Evolutionary conservation across 2,888 invertebrate species (phyloP).

Genomic region (Pyrrhosoma nymphula): DNA sequence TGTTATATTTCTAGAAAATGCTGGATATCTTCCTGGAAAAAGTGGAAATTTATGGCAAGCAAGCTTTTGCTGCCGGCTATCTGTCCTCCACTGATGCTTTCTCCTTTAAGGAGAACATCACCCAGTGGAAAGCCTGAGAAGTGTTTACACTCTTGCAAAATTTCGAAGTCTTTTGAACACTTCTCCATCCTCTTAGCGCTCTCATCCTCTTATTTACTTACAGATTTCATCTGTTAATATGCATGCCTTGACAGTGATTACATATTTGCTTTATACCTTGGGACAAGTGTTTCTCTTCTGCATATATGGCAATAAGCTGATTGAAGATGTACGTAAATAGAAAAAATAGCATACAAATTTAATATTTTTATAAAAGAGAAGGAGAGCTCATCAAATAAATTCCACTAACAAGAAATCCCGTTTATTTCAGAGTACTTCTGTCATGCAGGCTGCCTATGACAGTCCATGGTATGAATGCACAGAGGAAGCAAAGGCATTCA

Average conservation of each 20-base stretch:
- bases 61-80: too few relatives aligned
- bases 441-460: slow-evolving; percentile 94
- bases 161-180: slow-evolving; percentile 1
- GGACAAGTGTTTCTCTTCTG: slow-evolving; percentile 93
- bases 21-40: too few relatives aligned
- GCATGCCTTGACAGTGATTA: slow-evolving; percentile 88
- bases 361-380: background rate
- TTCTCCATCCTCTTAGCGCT: background rate
- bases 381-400: background rate
- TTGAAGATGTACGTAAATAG: slow-evolving; percentile 86
- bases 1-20: too few relatives aligned
- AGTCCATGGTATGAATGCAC: slow-evolving; percentile 95
- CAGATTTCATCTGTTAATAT: slow-evolving; percentile 88
- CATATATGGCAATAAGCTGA: slow-evolving; percentile 91
- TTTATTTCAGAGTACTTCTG: slow-evolving; percentile 87
- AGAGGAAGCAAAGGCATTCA: slow-evolving; percentile 93
- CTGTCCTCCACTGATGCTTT: too few relatives aligned
- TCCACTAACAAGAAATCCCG: background rate
- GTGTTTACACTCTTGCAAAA: too few relatives aligned
- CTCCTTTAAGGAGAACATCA: too few relatives aligned
- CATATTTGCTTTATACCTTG: slow-evolving; percentile 88
- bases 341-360: background rate
- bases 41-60: too few relatives aligned
- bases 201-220: slow-evolving; percentile 70
- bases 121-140: too few relatives aligned